Percentiles rank a stretch among this genome's conserved stretches.
These are phyloP conservation scores for Cosmopolites sordidus DNA, from an alignment of 2,888 invertebrate species.

Conservation along the genomic window DNA sequence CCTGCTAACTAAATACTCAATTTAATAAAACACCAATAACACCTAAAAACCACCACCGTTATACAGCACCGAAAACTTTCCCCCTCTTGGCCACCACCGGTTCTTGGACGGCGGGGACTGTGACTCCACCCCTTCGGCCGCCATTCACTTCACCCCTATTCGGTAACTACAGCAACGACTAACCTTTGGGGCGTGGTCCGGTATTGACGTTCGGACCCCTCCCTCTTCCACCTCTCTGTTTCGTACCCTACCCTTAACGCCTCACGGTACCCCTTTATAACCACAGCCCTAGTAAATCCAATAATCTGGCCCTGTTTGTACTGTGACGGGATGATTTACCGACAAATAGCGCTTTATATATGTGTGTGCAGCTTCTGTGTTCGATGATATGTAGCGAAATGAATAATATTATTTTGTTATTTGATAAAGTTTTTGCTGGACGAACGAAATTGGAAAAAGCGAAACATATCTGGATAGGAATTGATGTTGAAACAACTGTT, in stretches of 20 bases:
- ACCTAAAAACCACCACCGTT: conserved; percentile 27
- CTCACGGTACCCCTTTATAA: not conserved
- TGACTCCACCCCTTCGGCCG: conserved; percentile 32
- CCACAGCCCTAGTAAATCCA: conserved; percentile 41
- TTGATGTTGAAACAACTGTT: no score
- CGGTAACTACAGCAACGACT: conserved; percentile 41
- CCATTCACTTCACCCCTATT: conserved; percentile 39
- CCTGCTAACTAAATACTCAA: conserved; percentile 28
- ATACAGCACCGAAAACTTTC: conserved; percentile 24
- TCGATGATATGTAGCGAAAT: conserved; percentile 8
- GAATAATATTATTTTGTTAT: conserved; percentile 16
- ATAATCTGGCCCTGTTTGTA: conserved; percentile 46
- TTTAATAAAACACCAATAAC: conserved; percentile 28
- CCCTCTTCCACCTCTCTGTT: conserved; percentile 15
- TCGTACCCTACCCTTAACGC: conserved; percentile 17
- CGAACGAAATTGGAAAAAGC: no score
- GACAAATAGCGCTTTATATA: conserved; percentile 36
- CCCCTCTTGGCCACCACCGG: conserved; percentile 7
- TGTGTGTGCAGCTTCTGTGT: conserved; percentile 28
- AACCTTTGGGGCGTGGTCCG: conserved; percentile 42
- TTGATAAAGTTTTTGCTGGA: conserved; percentile 7
- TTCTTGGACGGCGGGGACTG: conserved; percentile 6
- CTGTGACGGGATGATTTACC: conserved; percentile 46
- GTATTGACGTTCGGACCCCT: conserved; percentile 37
- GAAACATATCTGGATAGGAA: no score